Base-by-base conservation (phyloP, 1,140 invertebrate genomes). In the Drosophila pectinifera region DNA sequence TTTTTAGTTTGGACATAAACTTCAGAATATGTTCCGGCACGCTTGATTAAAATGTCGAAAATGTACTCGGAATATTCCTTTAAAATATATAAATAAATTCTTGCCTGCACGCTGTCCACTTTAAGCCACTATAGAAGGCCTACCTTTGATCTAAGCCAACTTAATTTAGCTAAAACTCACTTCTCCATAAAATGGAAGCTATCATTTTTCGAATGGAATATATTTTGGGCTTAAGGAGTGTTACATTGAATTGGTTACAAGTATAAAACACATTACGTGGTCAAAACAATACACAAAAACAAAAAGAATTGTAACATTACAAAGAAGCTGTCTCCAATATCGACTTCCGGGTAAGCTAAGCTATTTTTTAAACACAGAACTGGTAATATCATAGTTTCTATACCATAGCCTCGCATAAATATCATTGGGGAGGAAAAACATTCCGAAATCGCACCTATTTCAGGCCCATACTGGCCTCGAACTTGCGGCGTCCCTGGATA, bases 401-500 rank as follows among this genome's bases (percentile, higher is more conserved):
- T 46, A 36, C 26, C 13, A 46, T 65, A 65, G 64, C 55, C 64
- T 54, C 34, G 49, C 14, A 24, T 42, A 53, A 64, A 53, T 53
- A 77, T 73, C 61, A 45, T 46, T 16, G 36, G 14, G 26, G 8
- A 18, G 13, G 4, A 6, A 10, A 20, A 22, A 36, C 4, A 18
- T 22, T 22, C 10, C 10, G 7, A 53, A 20, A 34, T 45, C 0
- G 36, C 10, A 24, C 39, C 42, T 63, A 64, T 26, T 79, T 76
- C 0, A 82, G 36, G 3, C 76, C 65, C 76, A 73, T 88, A 72
- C 80, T 84, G 28, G 83, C 80, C 53, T 90, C 59, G 81, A 95
- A 95, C 91, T 95, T 95, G 78, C 96, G 93, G 57, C 94, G 93
- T n/a, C 96, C 96, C 85, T 96, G 95, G 56, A 97, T 91, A 85